These are phyloP conservation scores for Sympetrum striolatum DNA, from an alignment of 2,888 invertebrate genomes.

Conservation along the genomic window DNA sequence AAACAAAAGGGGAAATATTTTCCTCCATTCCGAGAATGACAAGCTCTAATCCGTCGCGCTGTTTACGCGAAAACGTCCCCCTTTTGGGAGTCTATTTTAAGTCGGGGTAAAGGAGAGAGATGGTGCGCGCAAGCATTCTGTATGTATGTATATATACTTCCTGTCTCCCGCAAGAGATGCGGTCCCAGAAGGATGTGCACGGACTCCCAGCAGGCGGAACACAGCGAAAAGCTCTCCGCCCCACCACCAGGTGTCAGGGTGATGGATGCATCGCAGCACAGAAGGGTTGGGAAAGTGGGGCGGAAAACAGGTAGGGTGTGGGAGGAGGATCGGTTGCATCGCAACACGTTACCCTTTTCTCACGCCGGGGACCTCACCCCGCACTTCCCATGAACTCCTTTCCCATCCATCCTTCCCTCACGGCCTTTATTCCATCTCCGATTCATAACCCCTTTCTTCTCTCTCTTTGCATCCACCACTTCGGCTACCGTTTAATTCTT, in stretches of 20 bases:
- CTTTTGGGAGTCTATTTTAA: not conserved
- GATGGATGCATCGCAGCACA: conserved; percentile 6
- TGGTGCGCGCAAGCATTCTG: not conserved
- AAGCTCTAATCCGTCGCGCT: no score
- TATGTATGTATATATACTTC: not conserved
- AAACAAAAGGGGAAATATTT: not conserved
- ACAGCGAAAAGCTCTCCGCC: not conserved
- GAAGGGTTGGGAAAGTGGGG: not conserved
- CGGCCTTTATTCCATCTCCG: not conserved
- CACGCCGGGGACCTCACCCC: not conserved
- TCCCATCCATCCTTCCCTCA: not conserved
- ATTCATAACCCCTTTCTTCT: not conserved
- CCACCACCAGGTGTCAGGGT: conserved; percentile 30
- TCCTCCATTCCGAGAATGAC: no score
- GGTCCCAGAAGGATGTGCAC: conserved; percentile 7
- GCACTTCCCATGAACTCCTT: not conserved
- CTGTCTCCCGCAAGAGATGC: not conserved
- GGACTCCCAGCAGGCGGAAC: conserved; percentile 12
- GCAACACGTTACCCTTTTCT: conserved; percentile 36
- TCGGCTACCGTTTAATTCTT: not conserved
- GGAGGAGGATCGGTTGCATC: conserved; percentile 15
- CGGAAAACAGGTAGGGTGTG: not conserved
- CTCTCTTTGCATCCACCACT: not conserved
- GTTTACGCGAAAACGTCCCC: not conserved
- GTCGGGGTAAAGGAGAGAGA: not conserved